phyloP scores from a whole-genome alignment of 2,797 vertebrate species.

The Pangasius larnaudii region DNA sequence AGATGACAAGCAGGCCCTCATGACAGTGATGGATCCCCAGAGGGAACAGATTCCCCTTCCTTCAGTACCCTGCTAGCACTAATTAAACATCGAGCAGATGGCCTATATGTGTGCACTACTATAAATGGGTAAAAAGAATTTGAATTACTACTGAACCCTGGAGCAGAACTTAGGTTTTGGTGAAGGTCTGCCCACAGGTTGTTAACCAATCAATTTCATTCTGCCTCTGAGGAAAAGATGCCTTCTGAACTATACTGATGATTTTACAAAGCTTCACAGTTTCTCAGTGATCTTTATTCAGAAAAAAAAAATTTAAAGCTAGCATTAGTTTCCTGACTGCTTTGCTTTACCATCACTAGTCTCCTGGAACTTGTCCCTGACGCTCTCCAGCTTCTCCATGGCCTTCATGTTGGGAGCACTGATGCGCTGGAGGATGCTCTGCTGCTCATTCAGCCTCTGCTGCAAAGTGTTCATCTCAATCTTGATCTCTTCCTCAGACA shows the following conservation, averaged over 20 bases:
- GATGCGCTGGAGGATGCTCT: slow-evolving; percentile 93
- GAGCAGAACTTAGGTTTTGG: not conserved
- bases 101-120: not conserved
- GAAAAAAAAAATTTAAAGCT: not conserved
- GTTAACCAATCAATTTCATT: not conserved
- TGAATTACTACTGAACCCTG: not conserved
- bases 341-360: slow-evolving; percentile 86
- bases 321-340: not conserved
- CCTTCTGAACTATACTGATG: not conserved
- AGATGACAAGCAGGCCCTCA: not conserved
- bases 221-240: not conserved
- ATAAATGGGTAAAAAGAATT: not conserved
- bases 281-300: not conserved
- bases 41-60: not conserved
- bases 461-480: slow-evolving; percentile 90
- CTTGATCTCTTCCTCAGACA: slow-evolving; percentile 91
- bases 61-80: not conserved
- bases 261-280: not conserved
- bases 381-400: slow-evolving; percentile 97
- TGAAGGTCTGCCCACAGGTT: not conserved
- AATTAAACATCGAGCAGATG: not conserved
- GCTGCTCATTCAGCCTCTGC: slow-evolving; percentile 94
- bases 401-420: slow-evolving; percentile 97
- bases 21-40: not conserved
- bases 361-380: slow-evolving; percentile 96